Conservation (phyloP, 2,888 invertebrate species). For the Anagyrus pseudococci region DNA sequence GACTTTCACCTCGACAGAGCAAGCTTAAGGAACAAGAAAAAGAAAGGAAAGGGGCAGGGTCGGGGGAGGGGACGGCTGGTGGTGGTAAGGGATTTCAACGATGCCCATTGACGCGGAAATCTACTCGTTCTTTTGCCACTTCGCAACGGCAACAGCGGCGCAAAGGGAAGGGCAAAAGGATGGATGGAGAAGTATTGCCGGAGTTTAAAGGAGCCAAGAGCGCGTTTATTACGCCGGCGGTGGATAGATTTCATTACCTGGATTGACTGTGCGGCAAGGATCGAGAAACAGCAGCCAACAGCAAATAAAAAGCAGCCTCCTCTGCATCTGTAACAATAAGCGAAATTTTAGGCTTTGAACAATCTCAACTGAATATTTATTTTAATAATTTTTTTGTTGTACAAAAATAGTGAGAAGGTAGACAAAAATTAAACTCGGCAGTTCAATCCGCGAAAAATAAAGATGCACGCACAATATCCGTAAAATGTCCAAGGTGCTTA, state of each 20-base stretch:
- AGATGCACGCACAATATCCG: too few species aligned
- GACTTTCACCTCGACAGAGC: too few species aligned
- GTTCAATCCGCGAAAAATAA: too few species aligned
- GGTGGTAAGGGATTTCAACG: conserved; percentile 1
- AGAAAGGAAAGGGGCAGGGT: too few species aligned
- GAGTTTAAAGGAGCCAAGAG: neutral
- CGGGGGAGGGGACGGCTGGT: conserved; percentile 14
- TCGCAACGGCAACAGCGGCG: too few species aligned
- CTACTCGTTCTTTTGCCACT: too few species aligned
- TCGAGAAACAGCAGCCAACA: conserved; percentile 60
- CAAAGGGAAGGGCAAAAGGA: neutral
- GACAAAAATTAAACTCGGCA: too few species aligned
- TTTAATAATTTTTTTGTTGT: conserved; percentile 2
- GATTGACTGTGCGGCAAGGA: conserved; percentile 61
- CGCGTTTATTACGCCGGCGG: neutral
- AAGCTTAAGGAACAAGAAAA: too few species aligned
- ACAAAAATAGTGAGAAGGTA: neutral
- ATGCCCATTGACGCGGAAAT: too few species aligned
- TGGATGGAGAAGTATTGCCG: neutral
- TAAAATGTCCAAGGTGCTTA: too few species aligned
- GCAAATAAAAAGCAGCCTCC: conserved; percentile 59
- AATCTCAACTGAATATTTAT: too few species aligned
- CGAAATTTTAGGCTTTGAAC: too few species aligned
- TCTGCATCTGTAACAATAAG: conserved; percentile 56
- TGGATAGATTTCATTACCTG: conserved; percentile 49